phyloP scores from a whole-genome alignment of 2,113 vertebrate species.

The Pteropus alecto region DNA sequence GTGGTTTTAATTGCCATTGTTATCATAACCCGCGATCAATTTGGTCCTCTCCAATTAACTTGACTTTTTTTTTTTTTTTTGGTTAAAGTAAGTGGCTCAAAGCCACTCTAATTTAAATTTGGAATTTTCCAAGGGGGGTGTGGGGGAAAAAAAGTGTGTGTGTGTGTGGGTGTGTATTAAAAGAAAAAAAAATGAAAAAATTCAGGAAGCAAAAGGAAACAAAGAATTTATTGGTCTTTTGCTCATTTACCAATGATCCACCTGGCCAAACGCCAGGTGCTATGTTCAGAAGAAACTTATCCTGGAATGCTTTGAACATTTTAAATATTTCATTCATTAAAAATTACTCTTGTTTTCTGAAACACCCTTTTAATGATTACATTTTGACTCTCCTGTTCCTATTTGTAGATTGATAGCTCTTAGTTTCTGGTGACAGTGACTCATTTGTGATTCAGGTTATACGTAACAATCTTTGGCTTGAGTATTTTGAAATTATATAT shows the following conservation, averaged over 20 bases:
- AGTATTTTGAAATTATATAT: constrained; percentile 22
- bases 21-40: constrained; percentile 55
- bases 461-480: background rate
- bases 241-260: background rate
- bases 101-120: constrained; percentile 39
- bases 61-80: background rate
- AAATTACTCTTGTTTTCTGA: background rate
- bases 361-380: background rate
- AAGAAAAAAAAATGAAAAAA: constrained; percentile 14
- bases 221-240: background rate
- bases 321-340: background rate
- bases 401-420: constrained; percentile 9
- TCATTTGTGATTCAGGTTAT: background rate
- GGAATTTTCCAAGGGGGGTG: background rate
- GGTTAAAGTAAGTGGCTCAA: constrained; percentile 51
- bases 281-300: background rate
- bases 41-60: constrained; percentile 50
- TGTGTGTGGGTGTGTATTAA: background rate
- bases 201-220: background rate
- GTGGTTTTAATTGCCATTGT: constrained; percentile 44
- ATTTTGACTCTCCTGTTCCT: background rate
- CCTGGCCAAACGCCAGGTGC: background rate
- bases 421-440: background rate
- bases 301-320: background rate
- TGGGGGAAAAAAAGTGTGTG: too few relatives aligned